Evolutionary conservation across 2,113 vertebrate genomes (phyloP).

Genomic region (Crotalus horridus): DNA sequence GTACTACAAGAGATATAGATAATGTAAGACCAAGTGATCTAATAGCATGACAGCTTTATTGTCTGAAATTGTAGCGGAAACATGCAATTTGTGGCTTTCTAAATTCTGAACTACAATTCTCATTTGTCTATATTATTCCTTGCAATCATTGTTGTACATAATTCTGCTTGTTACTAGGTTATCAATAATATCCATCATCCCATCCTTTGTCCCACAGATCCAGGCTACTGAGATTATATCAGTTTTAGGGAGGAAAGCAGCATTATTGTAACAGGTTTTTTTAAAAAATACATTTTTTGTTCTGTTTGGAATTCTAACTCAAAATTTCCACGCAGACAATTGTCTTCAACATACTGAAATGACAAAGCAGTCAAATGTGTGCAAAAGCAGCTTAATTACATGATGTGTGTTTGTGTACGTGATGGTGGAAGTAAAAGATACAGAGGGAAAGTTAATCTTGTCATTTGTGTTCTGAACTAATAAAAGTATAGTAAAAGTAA

Average conservation of each 20-base stretch:
- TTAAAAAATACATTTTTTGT: neutral
- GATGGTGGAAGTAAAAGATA: neutral
- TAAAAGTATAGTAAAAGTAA: neutral
- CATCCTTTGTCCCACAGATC: neutral
- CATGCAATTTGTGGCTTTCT: neutral
- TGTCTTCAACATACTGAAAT: neutral
- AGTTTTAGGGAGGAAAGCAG: neutral
- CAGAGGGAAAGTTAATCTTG: neutral
- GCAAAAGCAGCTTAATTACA: neutral
- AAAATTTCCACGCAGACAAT: neutral
- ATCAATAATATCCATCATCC: neutral
- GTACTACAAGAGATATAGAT: neutral
- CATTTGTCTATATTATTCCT: neutral
- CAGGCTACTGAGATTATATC: neutral
- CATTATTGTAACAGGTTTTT: neutral
- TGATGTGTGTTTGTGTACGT: neutral
- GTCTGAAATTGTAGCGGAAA: slow-evolving; percentile 15
- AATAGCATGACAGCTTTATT: neutral
- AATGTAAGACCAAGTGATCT: neutral
- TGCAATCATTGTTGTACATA: neutral
- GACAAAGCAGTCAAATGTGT: neutral
- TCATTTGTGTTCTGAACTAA: neutral
- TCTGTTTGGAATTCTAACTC: neutral
- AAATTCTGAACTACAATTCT: neutral
- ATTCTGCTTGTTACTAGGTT: neutral